These are phyloP conservation scores for Salpingus planirostris DNA, from an alignment of 2,888 invertebrate genomes.

Conservation along the genomic window DNA sequence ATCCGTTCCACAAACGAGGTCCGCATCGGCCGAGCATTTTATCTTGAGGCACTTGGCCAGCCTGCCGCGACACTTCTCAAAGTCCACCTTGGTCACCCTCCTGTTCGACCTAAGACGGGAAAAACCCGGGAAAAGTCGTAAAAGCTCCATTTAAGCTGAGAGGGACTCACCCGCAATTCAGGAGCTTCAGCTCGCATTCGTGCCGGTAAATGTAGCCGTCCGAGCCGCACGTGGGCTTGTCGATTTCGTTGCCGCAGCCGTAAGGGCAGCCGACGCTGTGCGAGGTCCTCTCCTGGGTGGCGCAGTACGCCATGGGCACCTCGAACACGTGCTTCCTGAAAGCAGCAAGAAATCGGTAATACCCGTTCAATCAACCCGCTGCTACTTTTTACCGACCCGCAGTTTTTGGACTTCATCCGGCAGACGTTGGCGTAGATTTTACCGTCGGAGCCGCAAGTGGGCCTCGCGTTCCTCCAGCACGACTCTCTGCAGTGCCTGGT, in stretches of 20 bases:
- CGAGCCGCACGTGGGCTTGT: slow-evolving; percentile 73
- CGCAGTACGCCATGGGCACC: slow-evolving; percentile 83
- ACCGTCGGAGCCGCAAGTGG: slow-evolving; percentile 85
- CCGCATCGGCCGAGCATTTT: slow-evolving; percentile 58
- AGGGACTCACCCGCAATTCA: slow-evolving; percentile 83
- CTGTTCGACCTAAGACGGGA: slow-evolving; percentile 37
- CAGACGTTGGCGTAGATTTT: slow-evolving; percentile 83
- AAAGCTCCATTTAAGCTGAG: too few species aligned
- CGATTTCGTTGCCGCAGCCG: slow-evolving; percentile 62
- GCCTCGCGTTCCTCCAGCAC: slow-evolving; percentile 82
- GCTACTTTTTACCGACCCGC: too few species aligned
- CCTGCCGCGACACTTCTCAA: slow-evolving; percentile 70
- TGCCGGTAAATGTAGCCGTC: slow-evolving; percentile 83
- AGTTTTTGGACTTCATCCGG: slow-evolving; percentile 86
- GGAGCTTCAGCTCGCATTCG: slow-evolving; percentile 80
- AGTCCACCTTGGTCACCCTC: slow-evolving; percentile 60
- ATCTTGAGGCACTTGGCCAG: slow-evolving; percentile 68
- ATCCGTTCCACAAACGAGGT: slow-evolving; percentile 85
- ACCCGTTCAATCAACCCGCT: slow-evolving; percentile 6
- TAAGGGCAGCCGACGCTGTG: slow-evolving; percentile 57
- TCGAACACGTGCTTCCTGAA: slow-evolving; percentile 83
- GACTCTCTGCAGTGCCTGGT: slow-evolving; percentile 85
- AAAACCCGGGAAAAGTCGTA: too few species aligned
- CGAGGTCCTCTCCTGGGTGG: slow-evolving; percentile 64
- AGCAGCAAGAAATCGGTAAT: slow-evolving; percentile 13